phyloP scores from a whole-genome alignment of 2,888 invertebrate genomes.

The Leistus spinibarbis region DNA sequence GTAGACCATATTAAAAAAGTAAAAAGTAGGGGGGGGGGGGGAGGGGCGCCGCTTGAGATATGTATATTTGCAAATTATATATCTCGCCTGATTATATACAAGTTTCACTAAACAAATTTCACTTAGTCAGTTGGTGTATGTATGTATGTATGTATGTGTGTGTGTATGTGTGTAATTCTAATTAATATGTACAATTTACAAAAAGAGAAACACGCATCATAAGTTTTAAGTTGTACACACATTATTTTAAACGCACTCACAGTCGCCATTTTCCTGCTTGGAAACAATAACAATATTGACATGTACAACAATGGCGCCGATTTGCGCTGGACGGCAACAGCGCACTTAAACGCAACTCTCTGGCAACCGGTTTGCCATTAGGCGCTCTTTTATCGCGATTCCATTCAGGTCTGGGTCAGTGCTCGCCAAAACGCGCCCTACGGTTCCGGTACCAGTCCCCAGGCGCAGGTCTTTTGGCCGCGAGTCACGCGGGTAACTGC shows the following conservation, averaged over 20 bases:
- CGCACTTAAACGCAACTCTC: slow-evolving; percentile 81
- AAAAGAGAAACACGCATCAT: neutral
- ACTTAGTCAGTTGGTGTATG: neutral
- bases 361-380: slow-evolving; percentile 85
- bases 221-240: neutral
- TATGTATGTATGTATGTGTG: neutral
- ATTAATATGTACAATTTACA: neutral
- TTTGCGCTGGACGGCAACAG: neutral
- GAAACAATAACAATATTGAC: neutral
- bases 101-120: neutral
- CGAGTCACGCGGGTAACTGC: slow-evolving; percentile 64
- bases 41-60: too few species aligned
- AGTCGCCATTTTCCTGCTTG: neutral
- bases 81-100: neutral
- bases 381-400: slow-evolving; percentile 84
- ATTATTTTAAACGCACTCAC: neutral
- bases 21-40: too few species aligned
- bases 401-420: slow-evolving; percentile 70
- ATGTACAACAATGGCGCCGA: neutral
- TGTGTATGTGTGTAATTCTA: neutral
- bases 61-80: neutral
- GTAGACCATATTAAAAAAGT: too few species aligned
- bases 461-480: slow-evolving; percentile 58
- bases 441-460: slow-evolving; percentile 47
- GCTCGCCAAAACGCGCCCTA: slow-evolving; percentile 38